These are phyloP conservation scores for Epirrhoe alternata DNA, from an alignment of 2,888 invertebrate species.

Conservation along the genomic window DNA sequence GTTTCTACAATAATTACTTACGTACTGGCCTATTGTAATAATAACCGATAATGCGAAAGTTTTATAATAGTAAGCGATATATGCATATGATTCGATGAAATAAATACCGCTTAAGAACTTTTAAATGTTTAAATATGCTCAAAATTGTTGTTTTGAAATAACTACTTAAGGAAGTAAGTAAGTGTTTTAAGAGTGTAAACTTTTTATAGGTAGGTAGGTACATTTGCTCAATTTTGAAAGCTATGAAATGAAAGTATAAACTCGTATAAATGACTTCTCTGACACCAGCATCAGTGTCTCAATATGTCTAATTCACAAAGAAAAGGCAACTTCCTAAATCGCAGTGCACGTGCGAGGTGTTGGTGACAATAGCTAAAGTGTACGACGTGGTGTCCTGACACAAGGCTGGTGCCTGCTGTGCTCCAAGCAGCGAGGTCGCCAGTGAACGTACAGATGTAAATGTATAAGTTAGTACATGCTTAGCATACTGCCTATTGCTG, in stretches of 20 bases:
- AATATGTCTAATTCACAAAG: background rate
- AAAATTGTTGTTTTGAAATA: slow-evolving; percentile 25
- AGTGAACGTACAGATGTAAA: slow-evolving; percentile 74
- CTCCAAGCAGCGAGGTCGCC: slow-evolving; percentile 67
- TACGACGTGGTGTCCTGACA: slow-evolving; percentile 58
- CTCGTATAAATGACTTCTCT: no score
- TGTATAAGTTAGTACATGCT: slow-evolving; percentile 55
- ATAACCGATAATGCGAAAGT: slow-evolving; percentile 29
- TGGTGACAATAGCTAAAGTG: slow-evolving; percentile 53
- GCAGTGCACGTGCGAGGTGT: slow-evolving; percentile 46
- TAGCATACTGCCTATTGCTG: slow-evolving; percentile 55
- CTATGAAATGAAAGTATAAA: no score
- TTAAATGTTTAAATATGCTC: no score
- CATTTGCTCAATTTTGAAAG: no score
- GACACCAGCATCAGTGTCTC: background rate
- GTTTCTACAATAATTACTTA: background rate
- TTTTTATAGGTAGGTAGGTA: no score
- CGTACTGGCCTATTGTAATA: slow-evolving; percentile 33
- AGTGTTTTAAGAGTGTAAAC: no score
- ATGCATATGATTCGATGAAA: slow-evolving; percentile 37
- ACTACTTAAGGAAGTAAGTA: background rate
- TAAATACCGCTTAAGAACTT: no score
- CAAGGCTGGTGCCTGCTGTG: slow-evolving; percentile 69
- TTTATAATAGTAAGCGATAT: slow-evolving; percentile 42
- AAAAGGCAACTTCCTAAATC: slow-evolving; percentile 50